These are phyloP conservation scores for Habropoda laboriosa DNA, from an alignment of 1,140 invertebrate genomes.

Conservation along the genomic window DNA sequence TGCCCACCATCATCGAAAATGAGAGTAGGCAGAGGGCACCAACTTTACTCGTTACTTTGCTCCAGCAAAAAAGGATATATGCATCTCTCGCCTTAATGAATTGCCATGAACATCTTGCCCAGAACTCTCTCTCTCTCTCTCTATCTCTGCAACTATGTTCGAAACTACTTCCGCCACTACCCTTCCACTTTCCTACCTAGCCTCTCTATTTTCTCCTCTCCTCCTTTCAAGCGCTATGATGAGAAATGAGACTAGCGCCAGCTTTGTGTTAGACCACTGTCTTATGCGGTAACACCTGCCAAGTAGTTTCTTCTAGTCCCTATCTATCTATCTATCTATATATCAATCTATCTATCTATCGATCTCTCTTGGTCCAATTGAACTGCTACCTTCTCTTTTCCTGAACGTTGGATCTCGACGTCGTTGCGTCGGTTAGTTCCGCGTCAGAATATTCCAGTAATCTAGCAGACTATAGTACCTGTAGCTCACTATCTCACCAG, in stretches of 20 bases:
- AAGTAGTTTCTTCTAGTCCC: background rate
- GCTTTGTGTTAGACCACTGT: background rate
- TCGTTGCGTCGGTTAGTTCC: background rate
- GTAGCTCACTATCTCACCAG: background rate
- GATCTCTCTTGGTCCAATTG: too few species aligned
- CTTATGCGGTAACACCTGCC: slow-evolving; percentile 36
- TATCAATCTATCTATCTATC: background rate
- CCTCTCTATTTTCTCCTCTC: background rate
- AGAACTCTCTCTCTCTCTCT: too few species aligned
- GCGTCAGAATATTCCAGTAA: background rate
- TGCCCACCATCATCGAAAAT: slow-evolving; percentile 44
- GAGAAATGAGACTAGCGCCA: background rate
- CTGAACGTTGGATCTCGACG: background rate
- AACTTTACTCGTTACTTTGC: slow-evolving; percentile 78
- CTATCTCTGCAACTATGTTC: background rate
- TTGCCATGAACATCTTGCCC: slow-evolving; percentile 50
- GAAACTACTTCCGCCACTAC: background rate
- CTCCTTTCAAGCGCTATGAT: background rate
- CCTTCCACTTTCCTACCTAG: background rate
- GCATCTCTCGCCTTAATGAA: slow-evolving; percentile 57
- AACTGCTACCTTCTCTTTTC: background rate
- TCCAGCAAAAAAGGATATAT: slow-evolving; percentile 45
- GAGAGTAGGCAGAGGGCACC: slow-evolving; percentile 42
- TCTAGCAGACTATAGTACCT: background rate
- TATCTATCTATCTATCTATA: background rate